phyloP scores from a whole-genome alignment of 1,140 invertebrate species.

The Drosophila repleta region DNA sequence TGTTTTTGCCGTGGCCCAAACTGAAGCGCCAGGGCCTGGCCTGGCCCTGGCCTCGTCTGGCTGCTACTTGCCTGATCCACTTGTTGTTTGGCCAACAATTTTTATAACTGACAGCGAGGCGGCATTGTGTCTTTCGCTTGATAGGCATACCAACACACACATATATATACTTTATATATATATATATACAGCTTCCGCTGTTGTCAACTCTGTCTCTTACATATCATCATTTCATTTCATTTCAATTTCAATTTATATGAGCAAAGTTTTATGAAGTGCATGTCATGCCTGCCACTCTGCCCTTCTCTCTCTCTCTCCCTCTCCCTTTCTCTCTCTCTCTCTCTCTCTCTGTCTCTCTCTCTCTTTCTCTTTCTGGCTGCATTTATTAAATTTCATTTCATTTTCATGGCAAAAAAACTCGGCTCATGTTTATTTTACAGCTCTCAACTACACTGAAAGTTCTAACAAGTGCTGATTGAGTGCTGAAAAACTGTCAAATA shows the following conservation, averaged over 20 bases:
- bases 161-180: not conserved
- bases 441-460: slow-evolving; percentile 66
- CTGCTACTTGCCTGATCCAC: slow-evolving; percentile 50
- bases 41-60: not conserved
- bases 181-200: slow-evolving; percentile 22
- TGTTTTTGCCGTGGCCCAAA: slow-evolving; percentile 54
- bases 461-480: slow-evolving; percentile 79
- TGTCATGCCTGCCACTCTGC: slow-evolving; percentile 64
- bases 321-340: slow-evolving; percentile 4
- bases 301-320: slow-evolving; percentile 13
- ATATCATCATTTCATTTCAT: slow-evolving; percentile 72
- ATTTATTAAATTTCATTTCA: slow-evolving; percentile 80
- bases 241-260: slow-evolving; percentile 81
- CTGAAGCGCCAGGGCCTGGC: not conserved
- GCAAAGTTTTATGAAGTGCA: slow-evolving; percentile 80
- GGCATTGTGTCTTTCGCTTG: slow-evolving; percentile 53
- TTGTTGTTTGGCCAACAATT: slow-evolving; percentile 76
- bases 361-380: slow-evolving; percentile 29
- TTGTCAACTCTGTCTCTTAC: slow-evolving; percentile 41
- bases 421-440: slow-evolving; percentile 77
- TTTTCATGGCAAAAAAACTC: slow-evolving; percentile 51
- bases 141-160: slow-evolving; percentile 41
- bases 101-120: slow-evolving; percentile 37
- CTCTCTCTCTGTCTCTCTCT: slow-evolving; percentile 15
- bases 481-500: slow-evolving; percentile 75